Conservation (phyloP, 2,888 invertebrate genomes). For the Thyatira batis region DNA sequence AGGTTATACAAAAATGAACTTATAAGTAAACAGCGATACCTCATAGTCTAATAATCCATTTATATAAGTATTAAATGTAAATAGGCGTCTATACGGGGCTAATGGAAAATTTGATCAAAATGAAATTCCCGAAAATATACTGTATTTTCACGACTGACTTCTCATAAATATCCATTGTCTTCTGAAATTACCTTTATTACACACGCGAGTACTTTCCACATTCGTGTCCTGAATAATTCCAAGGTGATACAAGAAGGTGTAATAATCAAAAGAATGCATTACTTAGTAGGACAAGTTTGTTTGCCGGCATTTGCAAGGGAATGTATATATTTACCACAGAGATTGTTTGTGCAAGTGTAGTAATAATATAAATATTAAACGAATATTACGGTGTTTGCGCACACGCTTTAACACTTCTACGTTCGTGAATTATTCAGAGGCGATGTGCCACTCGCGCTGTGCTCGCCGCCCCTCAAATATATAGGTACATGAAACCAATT, state of each 20-base stretch:
- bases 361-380: conserved; percentile 73
- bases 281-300: conserved; percentile 40
- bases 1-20: not conserved
- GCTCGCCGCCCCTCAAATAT: conserved; percentile 9
- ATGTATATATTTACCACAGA: conserved; percentile 45
- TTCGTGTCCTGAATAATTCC: conserved; percentile 30
- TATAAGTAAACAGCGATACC: not conserved
- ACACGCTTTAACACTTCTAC: conserved; percentile 66
- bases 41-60: not conserved
- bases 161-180: conserved; percentile 24
- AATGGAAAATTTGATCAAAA: conserved; percentile 4
- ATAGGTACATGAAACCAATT: conserved; percentile 43
- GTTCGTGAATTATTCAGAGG: conserved; percentile 70
- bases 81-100: not conserved
- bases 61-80: not conserved
- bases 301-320: conserved; percentile 47
- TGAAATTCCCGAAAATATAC: conserved; percentile 19
- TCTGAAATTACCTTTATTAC: conserved; percentile 30
- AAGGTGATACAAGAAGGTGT: conserved; percentile 21
- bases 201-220: conserved; percentile 17
- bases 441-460: conserved; percentile 33
- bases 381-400: conserved; percentile 68
- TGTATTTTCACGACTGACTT: conserved; percentile 9
- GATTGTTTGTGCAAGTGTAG: conserved; percentile 55
- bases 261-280: conserved; percentile 48